phyloP scores from a whole-genome alignment of 2,797 vertebrate genomes.

The Gadopsis bispinosus region DNA sequence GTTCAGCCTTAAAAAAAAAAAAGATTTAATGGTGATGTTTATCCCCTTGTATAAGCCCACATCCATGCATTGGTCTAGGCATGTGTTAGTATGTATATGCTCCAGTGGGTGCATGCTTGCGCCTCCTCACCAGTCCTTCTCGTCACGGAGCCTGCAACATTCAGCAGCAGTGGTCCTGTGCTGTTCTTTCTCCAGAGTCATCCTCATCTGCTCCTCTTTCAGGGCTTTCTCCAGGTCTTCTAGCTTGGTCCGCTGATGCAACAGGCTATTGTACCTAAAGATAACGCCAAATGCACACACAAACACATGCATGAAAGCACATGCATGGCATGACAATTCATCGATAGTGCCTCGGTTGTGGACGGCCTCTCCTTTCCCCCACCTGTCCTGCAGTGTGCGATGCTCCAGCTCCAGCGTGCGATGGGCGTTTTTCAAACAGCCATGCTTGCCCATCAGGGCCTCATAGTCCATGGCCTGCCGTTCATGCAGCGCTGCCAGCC shows the following conservation, averaged over 20 bases:
- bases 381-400: constrained; percentile 93
- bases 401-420: constrained; percentile 93
- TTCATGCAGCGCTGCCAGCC: constrained; percentile 91
- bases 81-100: not conserved
- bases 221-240: constrained; percentile 91
- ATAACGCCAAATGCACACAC: not conserved
- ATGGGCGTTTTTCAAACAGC: constrained; percentile 90
- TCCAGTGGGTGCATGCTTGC: not conserved
- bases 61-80: not conserved
- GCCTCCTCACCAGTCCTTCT: constrained; percentile 90
- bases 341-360: accelerated
- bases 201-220: constrained; percentile 91
- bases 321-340: not conserved
- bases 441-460: constrained; percentile 91
- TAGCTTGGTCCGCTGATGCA: constrained; percentile 90
- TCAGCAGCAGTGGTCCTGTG: constrained; percentile 88
- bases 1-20: constrained; percentile 82
- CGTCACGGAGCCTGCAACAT: constrained; percentile 89
- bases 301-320: not conserved
- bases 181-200: constrained; percentile 90
- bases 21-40: not conserved
- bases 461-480: constrained; percentile 91
- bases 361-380: not conserved
- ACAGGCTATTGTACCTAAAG: constrained; percentile 89
- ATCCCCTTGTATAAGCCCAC: too few relatives aligned